Base-by-base conservation (phyloP, 2,888 invertebrate species). In the Microctonus hyperodae region DNA sequence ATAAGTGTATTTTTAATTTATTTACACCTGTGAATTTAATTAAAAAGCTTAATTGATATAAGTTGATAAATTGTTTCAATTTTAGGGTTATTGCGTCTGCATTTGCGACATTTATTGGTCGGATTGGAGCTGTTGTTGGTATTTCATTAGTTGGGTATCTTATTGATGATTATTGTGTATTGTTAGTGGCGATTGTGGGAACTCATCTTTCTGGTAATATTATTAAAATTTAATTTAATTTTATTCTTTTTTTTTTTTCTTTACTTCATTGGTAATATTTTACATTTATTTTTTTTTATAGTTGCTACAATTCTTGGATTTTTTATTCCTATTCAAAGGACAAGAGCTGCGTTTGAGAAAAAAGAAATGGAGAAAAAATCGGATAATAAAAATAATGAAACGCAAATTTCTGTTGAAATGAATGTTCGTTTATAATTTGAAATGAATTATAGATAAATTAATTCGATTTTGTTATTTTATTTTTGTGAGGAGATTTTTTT, bases 131-230 rank as follows among this genome's bases (percentile, higher is more conserved):
- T 71, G 86, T 92, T 65, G 81, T 91, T 58, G 92, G 92, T 69
- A 92, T 92, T 84, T 84, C 92, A 73, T 85, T 92, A 66, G 92
- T 92, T 79, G 92, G 92, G 66, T 91, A 91, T 84, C 87, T 93
- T 74, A 92, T 93, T 75, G 92, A 93, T 85, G 86, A 91, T 76
- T 90, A 92, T 83, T 92, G 92, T 80, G 88, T 90, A 65, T 84
- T 91, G 70, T 90, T 92, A 23, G 76, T 80, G 57, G 48, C 74
- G n/a, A 82, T 92, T 67, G 91, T 92, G 84, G 87, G 90, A 70
- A 86, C 88, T 76, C 89, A 92, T 87, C 85, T 93, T 59, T 87
- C 91, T 75, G 85, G 92, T 92, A 84, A 88, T 89, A 51, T 6
- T 88, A 79, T 70, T 59, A 40, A 1, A 13, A 28, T 10, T 4